phyloP scores from a whole-genome alignment of 2,113 vertebrate genomes.

The Vimba vimba region DNA sequence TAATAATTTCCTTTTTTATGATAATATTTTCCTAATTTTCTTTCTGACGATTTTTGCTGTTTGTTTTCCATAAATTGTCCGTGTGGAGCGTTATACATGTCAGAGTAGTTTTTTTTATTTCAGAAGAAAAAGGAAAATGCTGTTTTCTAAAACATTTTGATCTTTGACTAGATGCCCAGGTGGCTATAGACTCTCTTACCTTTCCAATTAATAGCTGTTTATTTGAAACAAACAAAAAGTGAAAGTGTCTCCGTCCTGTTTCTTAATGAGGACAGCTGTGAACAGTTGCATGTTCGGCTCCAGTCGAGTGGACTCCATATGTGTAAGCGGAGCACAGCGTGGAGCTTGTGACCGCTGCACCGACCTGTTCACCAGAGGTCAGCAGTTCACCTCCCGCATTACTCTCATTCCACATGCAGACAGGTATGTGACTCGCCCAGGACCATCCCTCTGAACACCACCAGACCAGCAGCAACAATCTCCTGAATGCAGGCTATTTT shows the following conservation, averaged over 20 bases:
- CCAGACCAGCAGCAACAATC: not conserved
- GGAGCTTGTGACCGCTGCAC: not conserved
- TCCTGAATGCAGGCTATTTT: constrained; percentile 44
- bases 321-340: not conserved
- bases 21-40: too few relatives aligned
- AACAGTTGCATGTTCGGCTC: not conserved
- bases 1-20: too few relatives aligned
- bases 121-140: not conserved
- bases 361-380: constrained; percentile 22
- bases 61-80: not conserved
- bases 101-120: not conserved
- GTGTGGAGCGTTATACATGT: not conserved
- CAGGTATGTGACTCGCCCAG: constrained; percentile 29
- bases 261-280: not conserved
- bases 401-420: constrained; percentile 20
- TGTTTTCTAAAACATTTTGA: not conserved
- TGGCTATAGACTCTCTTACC: not conserved
- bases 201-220: not conserved
- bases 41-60: not conserved
- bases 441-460: not conserved
- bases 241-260: not conserved
- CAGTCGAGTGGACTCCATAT: not conserved
- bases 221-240: not conserved
- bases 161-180: not conserved
- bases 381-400: constrained; percentile 12